Base-by-base conservation (phyloP, 2,888 invertebrate species). In the Silvanus unidentatus region DNA sequence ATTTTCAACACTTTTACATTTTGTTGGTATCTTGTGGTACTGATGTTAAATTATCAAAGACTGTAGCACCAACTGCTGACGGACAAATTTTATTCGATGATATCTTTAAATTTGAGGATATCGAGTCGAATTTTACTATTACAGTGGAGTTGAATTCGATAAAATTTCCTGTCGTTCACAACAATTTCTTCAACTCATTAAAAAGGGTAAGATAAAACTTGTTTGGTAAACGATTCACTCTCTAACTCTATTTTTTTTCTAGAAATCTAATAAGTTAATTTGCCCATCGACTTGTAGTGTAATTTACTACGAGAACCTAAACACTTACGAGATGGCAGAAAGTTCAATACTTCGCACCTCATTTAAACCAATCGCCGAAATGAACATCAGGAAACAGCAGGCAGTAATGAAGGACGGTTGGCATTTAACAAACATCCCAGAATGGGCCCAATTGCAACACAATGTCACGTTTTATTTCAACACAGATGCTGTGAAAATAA, bases 91-190 rank as follows among this genome's bases (percentile, higher is more conserved):
- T 45, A 3, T 68, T 72, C 43, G 52, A 60, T 0, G 66, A 61
- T 2, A 38, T 42, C 2, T 59, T 69, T 22, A 48, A 48, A 1
- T 72, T 77, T 28, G 60, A 53, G 9, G 60, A 69, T 16, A 46
- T 73, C 1, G 52, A 55, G 1, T 58, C 71, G 0, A 59, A 70
- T 39, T 73, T 75, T 35, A 66, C 70, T 40, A 62, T 78, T 10
- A 66, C 62, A 9, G 64, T 76, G 3, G 70, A 74, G 44, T 62
- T 79, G 12, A 78, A 74, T 45, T 72, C 72, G 49, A 53, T 77
- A 32, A 54, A 22, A 22, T 22, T 3, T 22, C 22, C 22, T 3
- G 22, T 22, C 8, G 8, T 8, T 5, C 22, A 22, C 3, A 22
- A 22, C 8, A 22, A 22, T 22, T 5, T 22, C 22, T 22, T 22